phyloP scores from a whole-genome alignment of 2,888 invertebrate species.

The Euphydryas editha region DNA sequence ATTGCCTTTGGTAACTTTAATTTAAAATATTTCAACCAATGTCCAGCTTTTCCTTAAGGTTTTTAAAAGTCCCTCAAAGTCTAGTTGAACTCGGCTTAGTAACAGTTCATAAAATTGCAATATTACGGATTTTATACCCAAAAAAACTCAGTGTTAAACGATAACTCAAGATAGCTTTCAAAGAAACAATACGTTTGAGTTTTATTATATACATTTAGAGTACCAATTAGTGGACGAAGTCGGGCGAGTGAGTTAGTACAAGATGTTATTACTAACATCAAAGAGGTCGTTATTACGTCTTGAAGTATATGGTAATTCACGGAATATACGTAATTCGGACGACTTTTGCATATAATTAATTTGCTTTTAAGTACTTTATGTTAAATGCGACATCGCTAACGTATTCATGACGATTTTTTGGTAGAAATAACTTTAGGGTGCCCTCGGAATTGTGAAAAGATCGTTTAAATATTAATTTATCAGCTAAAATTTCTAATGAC shows the following conservation, averaged over 20 bases:
- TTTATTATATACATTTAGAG: not conserved
- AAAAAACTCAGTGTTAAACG: no score
- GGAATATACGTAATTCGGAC: not conserved
- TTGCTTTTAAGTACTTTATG: slow-evolving; percentile 1
- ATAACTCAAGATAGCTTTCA: no score
- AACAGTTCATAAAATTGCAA: no score
- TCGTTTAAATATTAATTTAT: no score
- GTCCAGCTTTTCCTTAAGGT: no score
- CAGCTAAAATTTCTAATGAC: no score
- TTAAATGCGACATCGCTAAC: slow-evolving; percentile 19
- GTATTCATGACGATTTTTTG: slow-evolving; percentile 19
- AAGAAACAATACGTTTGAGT: no score
- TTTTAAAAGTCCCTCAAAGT: no score
- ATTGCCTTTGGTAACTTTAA: no score
- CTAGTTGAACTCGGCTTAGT: no score
- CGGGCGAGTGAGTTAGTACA: not conserved
- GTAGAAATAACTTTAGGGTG: not conserved
- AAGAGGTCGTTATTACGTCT: slow-evolving; percentile 3
- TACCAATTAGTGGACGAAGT: slow-evolving; percentile 1
- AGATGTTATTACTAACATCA: slow-evolving; percentile 1
- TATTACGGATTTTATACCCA: no score
- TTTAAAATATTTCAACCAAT: no score
- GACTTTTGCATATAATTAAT: slow-evolving; percentile 6
- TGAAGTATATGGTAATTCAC: slow-evolving; percentile 8
- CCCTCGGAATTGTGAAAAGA: not conserved